Evolutionary conservation across 2,113 vertebrate genomes (phyloP).

Genomic region (Nesoenas mayeri): DNA sequence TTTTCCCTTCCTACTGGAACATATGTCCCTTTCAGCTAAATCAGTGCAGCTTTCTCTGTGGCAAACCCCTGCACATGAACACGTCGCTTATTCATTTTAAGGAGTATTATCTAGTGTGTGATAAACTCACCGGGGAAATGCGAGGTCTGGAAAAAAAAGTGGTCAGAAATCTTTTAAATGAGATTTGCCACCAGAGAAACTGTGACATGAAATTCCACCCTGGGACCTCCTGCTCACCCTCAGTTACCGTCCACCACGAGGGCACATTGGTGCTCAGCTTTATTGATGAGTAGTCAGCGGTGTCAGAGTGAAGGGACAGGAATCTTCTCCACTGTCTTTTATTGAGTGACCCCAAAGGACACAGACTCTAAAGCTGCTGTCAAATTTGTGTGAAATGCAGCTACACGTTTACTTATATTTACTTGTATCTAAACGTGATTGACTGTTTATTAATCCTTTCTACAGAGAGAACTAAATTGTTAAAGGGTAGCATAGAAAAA

Average conservation of each 20-base stretch:
- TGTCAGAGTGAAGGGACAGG: background rate
- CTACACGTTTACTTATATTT: background rate
- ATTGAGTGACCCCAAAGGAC: background rate
- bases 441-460: background rate
- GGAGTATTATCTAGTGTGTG: background rate
- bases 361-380: background rate
- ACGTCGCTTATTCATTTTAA: background rate
- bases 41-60: background rate
- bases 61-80: background rate
- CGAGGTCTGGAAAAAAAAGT: background rate
- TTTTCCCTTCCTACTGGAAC: background rate
- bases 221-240: background rate
- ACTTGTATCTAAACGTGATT: background rate
- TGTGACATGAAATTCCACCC: background rate
- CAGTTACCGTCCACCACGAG: background rate
- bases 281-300: background rate
- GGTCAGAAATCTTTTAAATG: background rate
- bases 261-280: rapidly evolving
- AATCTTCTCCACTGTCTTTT: background rate
- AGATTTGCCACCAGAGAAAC: background rate
- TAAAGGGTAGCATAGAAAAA: background rate
- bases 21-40: background rate
- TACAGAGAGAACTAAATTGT: background rate
- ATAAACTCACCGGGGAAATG: background rate
- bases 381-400: background rate